Percentiles rank a stretch among this genome's conserved stretches.
These are phyloP conservation scores for Callopanchax toddi DNA, from an alignment of 2,113 vertebrate species.

Conservation along the genomic window DNA sequence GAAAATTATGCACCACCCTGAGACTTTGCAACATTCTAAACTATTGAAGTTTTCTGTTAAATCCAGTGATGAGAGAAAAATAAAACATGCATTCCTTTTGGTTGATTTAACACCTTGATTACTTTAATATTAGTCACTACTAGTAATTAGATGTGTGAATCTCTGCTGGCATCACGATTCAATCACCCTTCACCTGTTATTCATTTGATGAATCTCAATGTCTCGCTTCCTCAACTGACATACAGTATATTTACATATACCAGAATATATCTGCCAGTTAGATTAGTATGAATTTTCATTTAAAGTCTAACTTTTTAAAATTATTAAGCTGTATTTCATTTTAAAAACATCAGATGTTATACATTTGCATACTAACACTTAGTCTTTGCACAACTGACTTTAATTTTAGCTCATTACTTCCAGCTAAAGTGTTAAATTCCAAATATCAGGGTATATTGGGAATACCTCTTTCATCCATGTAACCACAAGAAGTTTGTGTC, in stretches of 20 bases:
- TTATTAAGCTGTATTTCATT: too few relatives aligned
- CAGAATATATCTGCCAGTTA: too few relatives aligned
- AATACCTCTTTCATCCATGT: too few relatives aligned
- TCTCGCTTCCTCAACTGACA: background rate
- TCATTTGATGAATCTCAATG: background rate
- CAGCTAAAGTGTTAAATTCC: background rate
- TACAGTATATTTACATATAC: too few relatives aligned
- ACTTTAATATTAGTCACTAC: background rate
- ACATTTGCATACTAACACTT: too few relatives aligned
- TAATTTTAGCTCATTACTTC: background rate
- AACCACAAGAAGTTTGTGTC: background rate
- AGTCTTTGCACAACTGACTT: background rate
- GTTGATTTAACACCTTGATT: background rate
- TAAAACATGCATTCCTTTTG: background rate
- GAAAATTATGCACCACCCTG: background rate
- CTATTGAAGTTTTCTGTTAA: background rate
- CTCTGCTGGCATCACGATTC: background rate
- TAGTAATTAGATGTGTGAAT: background rate
- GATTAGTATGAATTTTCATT: too few relatives aligned
- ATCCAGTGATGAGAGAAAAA: background rate
- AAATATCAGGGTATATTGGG: too few relatives aligned
- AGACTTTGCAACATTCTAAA: background rate
- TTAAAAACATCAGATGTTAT: too few relatives aligned
- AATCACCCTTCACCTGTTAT: background rate
- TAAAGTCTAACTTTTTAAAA: too few relatives aligned